Evolutionary conservation across 2,113 vertebrate genomes (phyloP).

Genomic region (Sinocyclocheilus maitianheensis): DNA sequence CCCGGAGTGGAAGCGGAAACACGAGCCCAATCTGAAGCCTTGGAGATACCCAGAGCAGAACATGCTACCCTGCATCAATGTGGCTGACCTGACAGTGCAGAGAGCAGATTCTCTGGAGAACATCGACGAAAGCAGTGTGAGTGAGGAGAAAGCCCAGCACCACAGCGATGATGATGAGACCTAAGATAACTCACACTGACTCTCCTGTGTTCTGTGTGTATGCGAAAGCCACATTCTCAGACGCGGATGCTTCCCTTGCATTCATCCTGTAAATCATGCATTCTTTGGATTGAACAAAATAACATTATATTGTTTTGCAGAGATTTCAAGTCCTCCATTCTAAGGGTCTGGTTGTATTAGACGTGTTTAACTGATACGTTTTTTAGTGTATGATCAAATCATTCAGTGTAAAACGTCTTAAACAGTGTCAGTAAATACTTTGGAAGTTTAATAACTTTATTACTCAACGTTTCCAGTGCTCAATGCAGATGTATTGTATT

Average conservation of each 20-base stretch:
- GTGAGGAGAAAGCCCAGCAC: conserved; percentile 72
- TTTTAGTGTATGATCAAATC: background rate
- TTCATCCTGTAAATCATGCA: background rate
- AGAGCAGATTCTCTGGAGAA: conserved; percentile 80
- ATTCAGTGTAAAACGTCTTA: conserved; percentile 13
- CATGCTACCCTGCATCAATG: conserved; percentile 73
- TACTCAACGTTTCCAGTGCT: background rate
- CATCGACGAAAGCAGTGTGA: conserved; percentile 80
- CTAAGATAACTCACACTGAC: conserved; percentile 51
- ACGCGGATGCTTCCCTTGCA: conserved; percentile 22
- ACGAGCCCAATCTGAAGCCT: conserved; percentile 78
- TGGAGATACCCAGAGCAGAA: conserved; percentile 85
- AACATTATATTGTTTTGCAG: conserved; percentile 29
- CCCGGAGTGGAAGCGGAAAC: conserved; percentile 83
- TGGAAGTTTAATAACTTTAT: background rate
- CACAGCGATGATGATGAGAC: conserved; percentile 80
- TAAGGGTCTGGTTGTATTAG: background rate
- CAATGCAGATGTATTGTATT: background rate
- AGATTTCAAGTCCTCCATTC: conserved; percentile 5
- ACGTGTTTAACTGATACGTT: conserved; percentile 4
- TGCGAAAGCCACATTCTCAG: conserved; percentile 40
- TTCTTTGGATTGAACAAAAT: conserved; percentile 19
- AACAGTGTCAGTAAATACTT: conserved; percentile 14
- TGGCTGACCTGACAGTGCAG: conserved; percentile 74
- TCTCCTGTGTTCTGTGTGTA: conserved; percentile 43